A percentile compares a stretch with the other conserved stretches of the same genome.
Conservation (phyloP, 2,888 invertebrate species). For the Caenorhabditis afra region DNA sequence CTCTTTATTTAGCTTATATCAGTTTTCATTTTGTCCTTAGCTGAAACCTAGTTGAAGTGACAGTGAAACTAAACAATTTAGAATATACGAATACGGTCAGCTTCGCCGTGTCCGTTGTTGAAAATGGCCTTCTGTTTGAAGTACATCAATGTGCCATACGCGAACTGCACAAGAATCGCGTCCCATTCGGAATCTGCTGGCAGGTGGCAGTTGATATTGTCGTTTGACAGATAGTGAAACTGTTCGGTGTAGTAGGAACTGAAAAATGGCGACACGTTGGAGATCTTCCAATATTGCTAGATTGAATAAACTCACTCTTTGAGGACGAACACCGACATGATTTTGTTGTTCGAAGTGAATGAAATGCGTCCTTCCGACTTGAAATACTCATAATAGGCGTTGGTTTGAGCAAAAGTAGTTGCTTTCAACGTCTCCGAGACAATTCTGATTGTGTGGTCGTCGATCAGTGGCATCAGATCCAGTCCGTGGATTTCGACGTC, state of each 20-base stretch:
- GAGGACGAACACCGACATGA: slow-evolving; percentile 7
- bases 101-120: slow-evolving; percentile 1
- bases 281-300: too few species aligned
- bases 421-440: not conserved
- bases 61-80: too few species aligned
- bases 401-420: not conserved
- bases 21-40: too few species aligned
- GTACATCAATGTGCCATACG: not conserved
- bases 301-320: slow-evolving; percentile 30
- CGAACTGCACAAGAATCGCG: slow-evolving; percentile 6
- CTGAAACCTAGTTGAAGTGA: too few species aligned
- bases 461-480: not conserved
- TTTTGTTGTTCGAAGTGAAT: not conserved
- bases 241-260: slow-evolving; percentile 11
- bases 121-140: not conserved
- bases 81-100: too few species aligned
- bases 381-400: not conserved
- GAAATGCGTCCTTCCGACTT: not conserved
- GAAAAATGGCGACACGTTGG: too few species aligned
- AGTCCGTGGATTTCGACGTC: not conserved
- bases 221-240: not conserved
- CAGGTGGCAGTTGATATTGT: not conserved
- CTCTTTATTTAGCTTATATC: too few species aligned
- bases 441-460: slow-evolving; percentile 8
- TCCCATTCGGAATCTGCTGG: slow-evolving; percentile 19